phyloP scores from a whole-genome alignment of 2,797 vertebrate genomes.

The Garrulus glandarius region DNA sequence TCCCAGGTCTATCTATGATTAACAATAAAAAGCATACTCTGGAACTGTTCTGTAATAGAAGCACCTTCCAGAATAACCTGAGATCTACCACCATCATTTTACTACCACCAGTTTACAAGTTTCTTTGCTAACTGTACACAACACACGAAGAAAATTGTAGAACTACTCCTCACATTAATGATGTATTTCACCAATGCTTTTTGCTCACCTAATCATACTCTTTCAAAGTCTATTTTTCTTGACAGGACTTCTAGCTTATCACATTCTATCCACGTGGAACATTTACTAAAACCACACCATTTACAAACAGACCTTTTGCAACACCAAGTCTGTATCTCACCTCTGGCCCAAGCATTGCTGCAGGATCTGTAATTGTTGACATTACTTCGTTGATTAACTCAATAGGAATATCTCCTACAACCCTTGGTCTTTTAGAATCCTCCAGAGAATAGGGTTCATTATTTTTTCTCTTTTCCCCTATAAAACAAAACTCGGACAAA shows the following conservation, averaged over 20 bases:
- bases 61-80: neutral
- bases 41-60: neutral
- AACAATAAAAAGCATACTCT: neutral
- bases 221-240: neutral
- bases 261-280: neutral
- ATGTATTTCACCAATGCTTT: neutral
- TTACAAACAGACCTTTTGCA: neutral
- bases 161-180: neutral
- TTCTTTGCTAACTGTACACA: neutral
- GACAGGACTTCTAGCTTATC: neutral
- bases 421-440: conserved; percentile 87
- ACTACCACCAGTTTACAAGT: neutral
- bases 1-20: neutral
- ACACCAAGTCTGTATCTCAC: conserved; percentile 66
- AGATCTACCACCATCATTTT: neutral
- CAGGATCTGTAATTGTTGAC: conserved; percentile 95
- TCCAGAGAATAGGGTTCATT: conserved; percentile 85
- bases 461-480: conserved; percentile 92
- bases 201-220: neutral
- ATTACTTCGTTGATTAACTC: conserved; percentile 97
- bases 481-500: conserved; percentile 31
- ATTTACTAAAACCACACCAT: neutral
- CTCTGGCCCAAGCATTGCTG: conserved; percentile 92
- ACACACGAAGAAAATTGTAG: neutral
- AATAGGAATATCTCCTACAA: conserved; percentile 95